Base-by-base conservation (phyloP, 2,888 invertebrate genomes). In the Timema podura region DNA sequence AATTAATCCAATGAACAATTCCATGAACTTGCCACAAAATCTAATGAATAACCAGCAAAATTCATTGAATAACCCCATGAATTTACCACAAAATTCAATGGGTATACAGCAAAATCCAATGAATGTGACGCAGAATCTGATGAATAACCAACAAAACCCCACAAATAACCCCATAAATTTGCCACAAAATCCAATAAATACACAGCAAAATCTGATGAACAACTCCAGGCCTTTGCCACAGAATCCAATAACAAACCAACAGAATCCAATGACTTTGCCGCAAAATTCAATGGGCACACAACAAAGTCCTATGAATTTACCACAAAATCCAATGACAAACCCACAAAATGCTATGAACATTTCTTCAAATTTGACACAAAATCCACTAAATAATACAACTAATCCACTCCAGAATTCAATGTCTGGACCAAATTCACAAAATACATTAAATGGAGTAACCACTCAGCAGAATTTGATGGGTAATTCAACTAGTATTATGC, bases 391-490 rank as follows among this genome's bases (percentile, higher is more conserved):
- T 51, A 8, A 16, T 13, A 69, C 65, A 47, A 65, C n/a, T 57
- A 6, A 15, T 8, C 45, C 49, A n/a, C 59, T 10, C 44, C 59
- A 59, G 44, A 61, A 61, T 44, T 13, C 16, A 30, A 61, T 61
- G 44, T 44, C 9, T 44, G 44, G 8, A 5, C 10, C 45, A 44
- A 61, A 61, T 61, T 61, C 61, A 44, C 61, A 61, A 61, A 61
- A 44, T 61, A 11, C 61, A 44, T 10, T 30, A 9, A 61, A 44
- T 61, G 30, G 1, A 11, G 9, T 44, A 61, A 61, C 30, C 30
- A 11, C 61, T 9, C 61, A 61, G 30, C 65, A 65, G 44, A 66
- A 59, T 57, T n/a, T 48, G 8, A 69, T 69, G 54, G 65, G 13
- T 48, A 8, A 11, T 7, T 30, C 44, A 15, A 61, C 30, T 30